phyloP scores from a whole-genome alignment of 2,888 invertebrate species.

The Torymus aiolomorphi region DNA sequence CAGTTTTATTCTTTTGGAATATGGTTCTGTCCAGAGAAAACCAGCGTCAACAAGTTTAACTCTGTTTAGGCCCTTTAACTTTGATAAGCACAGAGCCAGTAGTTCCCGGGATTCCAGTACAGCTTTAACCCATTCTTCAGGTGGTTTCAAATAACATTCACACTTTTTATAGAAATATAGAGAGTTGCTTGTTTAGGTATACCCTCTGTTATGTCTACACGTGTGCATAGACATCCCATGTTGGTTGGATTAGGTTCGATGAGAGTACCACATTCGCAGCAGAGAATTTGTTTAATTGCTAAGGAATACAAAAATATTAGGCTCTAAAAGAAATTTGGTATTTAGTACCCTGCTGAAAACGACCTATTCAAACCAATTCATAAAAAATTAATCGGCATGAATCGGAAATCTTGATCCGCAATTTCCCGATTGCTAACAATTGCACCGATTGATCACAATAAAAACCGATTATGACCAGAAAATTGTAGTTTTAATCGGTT shows the following conservation, averaged over 20 bases:
- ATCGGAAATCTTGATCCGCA: no score
- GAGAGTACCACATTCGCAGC: conserved; percentile 94
- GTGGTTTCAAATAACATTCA: conserved; percentile 96
- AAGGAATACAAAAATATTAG: no score
- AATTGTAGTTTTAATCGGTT: no score
- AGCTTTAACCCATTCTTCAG: conserved; percentile 90
- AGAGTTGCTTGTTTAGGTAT: conserved; percentile 95
- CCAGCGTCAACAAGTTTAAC: conserved; percentile 96
- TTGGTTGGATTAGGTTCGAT: conserved; percentile 98
- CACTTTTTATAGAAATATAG: conserved; percentile 94
- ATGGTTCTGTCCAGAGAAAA: conserved; percentile 99
- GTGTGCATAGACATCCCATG: conserved; percentile 92
- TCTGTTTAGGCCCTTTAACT: conserved; percentile 90
- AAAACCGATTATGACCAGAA: no score
- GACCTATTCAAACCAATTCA: no score
- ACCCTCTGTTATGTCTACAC: conserved; percentile 96
- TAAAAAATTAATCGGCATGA: no score
- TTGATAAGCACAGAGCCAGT: conserved; percentile 92
- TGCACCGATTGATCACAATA: no score
- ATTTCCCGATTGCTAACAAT: no score
- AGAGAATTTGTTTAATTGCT: conserved; percentile 80
- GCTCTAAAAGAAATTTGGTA: no score
- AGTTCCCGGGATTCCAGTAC: conserved; percentile 94
- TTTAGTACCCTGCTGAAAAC: no score
- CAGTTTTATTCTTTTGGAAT: conserved; percentile 96